Base-by-base conservation (phyloP, 2,113 vertebrate genomes). In the Spea bombifrons region DNA sequence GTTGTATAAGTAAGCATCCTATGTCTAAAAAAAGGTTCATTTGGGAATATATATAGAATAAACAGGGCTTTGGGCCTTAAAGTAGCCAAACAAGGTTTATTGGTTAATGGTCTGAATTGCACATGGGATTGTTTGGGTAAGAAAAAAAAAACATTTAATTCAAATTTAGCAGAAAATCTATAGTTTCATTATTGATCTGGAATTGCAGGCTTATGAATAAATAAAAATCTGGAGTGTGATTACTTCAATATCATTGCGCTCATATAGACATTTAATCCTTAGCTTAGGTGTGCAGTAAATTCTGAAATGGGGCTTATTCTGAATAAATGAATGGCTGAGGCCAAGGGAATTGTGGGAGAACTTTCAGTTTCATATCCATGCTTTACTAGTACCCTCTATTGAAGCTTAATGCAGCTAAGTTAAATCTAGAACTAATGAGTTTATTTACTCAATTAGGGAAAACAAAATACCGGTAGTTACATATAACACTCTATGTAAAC, bases 201-300 rank as follows among this genome's bases (percentile, higher is more conserved):
- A 59, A 69, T 76, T 43, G 53, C 66, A 61, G 53, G 10, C 16
- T 71, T 77, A 70, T 77, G 66, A 77, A 77, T 77, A 63, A 77
- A 44, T 77, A 77, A 77, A 45, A 77, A 48, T 7, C 66, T 13
- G 10, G 12, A 16, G n/a, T 17, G 5, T 43, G 16, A 44, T 57
- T 13, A 76, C 66, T 67, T 50, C 75, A 50, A 63, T 77, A 70
- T 77, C 66, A 77, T 77, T 70, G 48, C 17, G 61, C 66, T 63
- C 75, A 57, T 77, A 77, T 77, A 66, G 48, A 77, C 66, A 77
- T 77, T 70, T 77, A 69, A 77, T 77, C 75, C 67, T 70, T 16
- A 76, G 75, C 66, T 76, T 69, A 76, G 66, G 3, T 61, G 8
- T 53, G 7, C n/a, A 64, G 61, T 16, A 64, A 8, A 64, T 64